Base-by-base conservation (phyloP, 2,888 invertebrate genomes). In the Hypselothyrea guttata region DNA sequence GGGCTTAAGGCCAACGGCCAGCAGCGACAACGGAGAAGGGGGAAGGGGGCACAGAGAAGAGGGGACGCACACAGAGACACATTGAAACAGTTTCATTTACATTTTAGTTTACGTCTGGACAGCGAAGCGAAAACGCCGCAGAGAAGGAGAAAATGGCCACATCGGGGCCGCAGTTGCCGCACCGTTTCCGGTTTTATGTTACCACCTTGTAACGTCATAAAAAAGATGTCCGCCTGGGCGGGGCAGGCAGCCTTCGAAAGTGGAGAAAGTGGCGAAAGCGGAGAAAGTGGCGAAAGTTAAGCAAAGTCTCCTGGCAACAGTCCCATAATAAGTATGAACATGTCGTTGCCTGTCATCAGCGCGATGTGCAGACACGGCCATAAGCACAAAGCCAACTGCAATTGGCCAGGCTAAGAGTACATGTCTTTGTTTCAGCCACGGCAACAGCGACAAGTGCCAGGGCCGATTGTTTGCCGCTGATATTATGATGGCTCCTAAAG, bases 21-120 rank as follows among this genome's bases (percentile, higher is more conserved):
- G 42, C 60, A 37, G 15, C 35, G 7, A 7, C 7, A n/a, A 30
- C 30, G n/a, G 30, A 30, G 30, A 7, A 7, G 9, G 9, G 11
- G 34, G 11, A 11, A 1, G 7, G 9, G 28, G 41, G 8, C 9
- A 15, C 4, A 9, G 9, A 27, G 7, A 41, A 9, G 46, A 28
- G 40, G 15, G 41, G 47, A 49, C 47, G 18, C 13, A 33, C 46
- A 33, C 35, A 48, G 60, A 57, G 53, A 41, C 61, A 59, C 60
- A 66, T 76, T 78, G 72, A 60, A 66, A 76, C 71, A 67, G 70
- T 77, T 81, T 77, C 64, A 77, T 81, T 77, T 81, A 71, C 81
- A 77, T 77, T 81, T 76, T 53, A 67, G 77, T 71, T 72, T 48
- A 64, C 59, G 75, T 78, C 72, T 64, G 56, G 65, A 38, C 38